A percentile compares a stretch with the other conserved stretches of the same genome.
phyloP scores from a whole-genome alignment of 1,140 invertebrate species.

The Drosophila nannoptera region DNA sequence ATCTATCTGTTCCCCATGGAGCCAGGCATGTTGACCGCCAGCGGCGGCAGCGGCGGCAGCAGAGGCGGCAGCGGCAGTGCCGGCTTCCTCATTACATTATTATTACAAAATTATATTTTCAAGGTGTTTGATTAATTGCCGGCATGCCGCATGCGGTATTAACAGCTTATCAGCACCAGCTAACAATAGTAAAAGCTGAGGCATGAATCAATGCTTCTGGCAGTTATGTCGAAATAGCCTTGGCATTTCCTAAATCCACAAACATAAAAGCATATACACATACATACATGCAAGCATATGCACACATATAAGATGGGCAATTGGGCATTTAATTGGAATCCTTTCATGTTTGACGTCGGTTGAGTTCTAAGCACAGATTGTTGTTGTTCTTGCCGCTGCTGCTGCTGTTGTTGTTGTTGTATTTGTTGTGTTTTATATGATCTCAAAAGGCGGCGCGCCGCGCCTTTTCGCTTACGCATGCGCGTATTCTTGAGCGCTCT shows the following conservation, averaged over 20 bases:
- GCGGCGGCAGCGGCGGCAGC: too few species aligned
- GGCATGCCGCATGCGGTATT: slow-evolving; percentile 9
- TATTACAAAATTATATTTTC: slow-evolving; percentile 31
- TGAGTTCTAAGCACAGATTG: slow-evolving; percentile 18
- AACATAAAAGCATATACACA: background rate
- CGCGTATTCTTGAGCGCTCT: slow-evolving; percentile 2
- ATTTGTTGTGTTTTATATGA: background rate
- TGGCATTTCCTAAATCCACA: slow-evolving; percentile 4
- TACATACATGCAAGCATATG: background rate
- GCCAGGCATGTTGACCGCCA: slow-evolving; percentile 38
- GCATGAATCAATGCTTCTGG: slow-evolving; percentile 25
- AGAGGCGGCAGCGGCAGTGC: slow-evolving; percentile 1
- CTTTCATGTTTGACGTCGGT: slow-evolving; percentile 24
- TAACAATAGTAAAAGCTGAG: background rate
- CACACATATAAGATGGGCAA: slow-evolving; percentile 2
- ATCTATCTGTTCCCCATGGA: background rate
- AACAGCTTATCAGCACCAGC: slow-evolving; percentile 8
- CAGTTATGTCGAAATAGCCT: slow-evolving; percentile 23
- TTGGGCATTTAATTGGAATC: slow-evolving; percentile 23
- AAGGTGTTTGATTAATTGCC: slow-evolving; percentile 60
- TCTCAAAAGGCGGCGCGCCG: slow-evolving; percentile 20
- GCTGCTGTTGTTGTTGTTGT: background rate
- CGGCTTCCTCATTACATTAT: slow-evolving; percentile 63
- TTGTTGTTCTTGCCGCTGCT: background rate
- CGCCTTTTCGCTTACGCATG: slow-evolving; percentile 42